Base-by-base conservation (phyloP, 2,113 vertebrate species). In the Lycocorax pyrrhopterus region DNA sequence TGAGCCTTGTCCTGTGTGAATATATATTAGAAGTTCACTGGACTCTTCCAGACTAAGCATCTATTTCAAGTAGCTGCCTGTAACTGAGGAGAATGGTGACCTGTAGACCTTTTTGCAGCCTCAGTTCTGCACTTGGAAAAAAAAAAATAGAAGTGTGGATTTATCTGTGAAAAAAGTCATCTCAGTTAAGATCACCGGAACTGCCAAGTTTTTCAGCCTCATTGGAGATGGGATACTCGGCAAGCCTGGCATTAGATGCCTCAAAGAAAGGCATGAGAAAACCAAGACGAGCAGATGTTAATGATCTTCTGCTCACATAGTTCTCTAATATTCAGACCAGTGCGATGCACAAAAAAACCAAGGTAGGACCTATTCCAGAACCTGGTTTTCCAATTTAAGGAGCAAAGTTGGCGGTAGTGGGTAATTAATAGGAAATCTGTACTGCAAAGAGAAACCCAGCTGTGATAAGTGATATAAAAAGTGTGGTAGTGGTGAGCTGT, bases 31-130 rank as follows among this genome's bases (percentile, higher is more conserved):
- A 82, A 87, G 7, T 39, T 78, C 3, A 3, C 62, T 83, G 44
- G 78, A 62, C 32, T 85, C 75, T 85, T 95, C 58, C 79, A 93
- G 58, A 49, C 0, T 9, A 69, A 79, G 49, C 25, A 73, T 79
- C 66, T 89, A 30, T 89, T 96, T 94, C 84, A 95, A 79, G 74
- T 74, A 68, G 37, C 43, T 93, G 71, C 49, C 78, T 94, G 71
- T 90, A 85, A 56, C 41, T 37, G 58, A 82, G 39, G n/a, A 44
- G 20, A 95, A 79, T 35, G 51, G 74, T 1, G 32, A 83, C 67
- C 71, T 30, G 16, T 68, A 41, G 44, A 73, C 19, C 37, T 91
- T 85, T 89, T 41, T 79, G 58, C 39, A 82, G 66, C 60, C 49
- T 90, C 47, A 52, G 39, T 76, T 68, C 66, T 82, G 32, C 41